A percentile compares a stretch with the other conserved stretches of the same genome.
Conservation (phyloP, 1,140 invertebrate species). For the Drosophila parabipectinata region DNA sequence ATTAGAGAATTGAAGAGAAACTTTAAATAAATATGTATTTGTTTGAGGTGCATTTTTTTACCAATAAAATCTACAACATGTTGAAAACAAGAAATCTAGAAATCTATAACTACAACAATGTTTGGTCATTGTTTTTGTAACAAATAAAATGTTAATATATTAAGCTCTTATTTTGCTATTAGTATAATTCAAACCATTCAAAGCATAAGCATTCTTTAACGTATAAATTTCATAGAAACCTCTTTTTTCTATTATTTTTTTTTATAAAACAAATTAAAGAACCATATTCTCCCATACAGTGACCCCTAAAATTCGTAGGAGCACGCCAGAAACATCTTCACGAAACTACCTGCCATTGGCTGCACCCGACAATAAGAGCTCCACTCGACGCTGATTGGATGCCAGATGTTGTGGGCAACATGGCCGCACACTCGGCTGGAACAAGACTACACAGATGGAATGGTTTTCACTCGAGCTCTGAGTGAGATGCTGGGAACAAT, state of each 20-base stretch:
- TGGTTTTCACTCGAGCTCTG: constrained; percentile 40
- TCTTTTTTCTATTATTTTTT: not conserved
- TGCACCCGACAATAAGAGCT: not conserved
- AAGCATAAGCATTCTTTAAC: too few relatives aligned
- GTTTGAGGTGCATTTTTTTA: too few relatives aligned
- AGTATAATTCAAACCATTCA: too few relatives aligned
- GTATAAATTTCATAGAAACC: not conserved
- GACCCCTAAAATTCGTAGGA: not conserved
- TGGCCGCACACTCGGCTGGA: constrained; percentile 45
- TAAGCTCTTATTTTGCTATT: too few relatives aligned
- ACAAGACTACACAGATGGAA: constrained; percentile 5
- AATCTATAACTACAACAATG: too few relatives aligned
- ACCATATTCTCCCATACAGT: not conserved
- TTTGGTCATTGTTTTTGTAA: too few relatives aligned
- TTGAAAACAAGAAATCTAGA: too few relatives aligned
- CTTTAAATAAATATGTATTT: too few relatives aligned
- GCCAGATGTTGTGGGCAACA: constrained; percentile 28
- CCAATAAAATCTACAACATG: too few relatives aligned
- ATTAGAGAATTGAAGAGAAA: too few relatives aligned
- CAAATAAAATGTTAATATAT: too few relatives aligned
- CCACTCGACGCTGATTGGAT: constrained; percentile 37
- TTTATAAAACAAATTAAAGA: not conserved
- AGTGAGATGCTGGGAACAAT: constrained; percentile 49
- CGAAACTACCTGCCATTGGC: constrained; percentile 41
- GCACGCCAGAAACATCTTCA: not conserved